Base-by-base conservation (phyloP, 2,797 vertebrate genomes). In the Okamejei kenojei region DNA sequence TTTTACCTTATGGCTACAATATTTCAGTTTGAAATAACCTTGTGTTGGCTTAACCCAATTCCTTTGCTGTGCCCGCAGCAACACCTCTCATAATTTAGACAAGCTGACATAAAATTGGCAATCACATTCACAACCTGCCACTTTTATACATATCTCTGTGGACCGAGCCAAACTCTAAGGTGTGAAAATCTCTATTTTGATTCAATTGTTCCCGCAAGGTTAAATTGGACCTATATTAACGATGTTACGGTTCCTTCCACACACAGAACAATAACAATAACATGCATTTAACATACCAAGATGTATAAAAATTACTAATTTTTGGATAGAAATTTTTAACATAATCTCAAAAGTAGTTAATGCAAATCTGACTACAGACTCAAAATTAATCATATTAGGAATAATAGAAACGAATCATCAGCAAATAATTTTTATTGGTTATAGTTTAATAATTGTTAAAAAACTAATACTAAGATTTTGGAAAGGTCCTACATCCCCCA, bases 11-110 rank as follows among this genome's bases (percentile, higher is more conserved):
- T 58, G 81, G 45, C 23, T 61, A 82, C 58, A 58, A 82, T 29
- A 26, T 58, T 82, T 61, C 81, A 26, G 54, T 61, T 82, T 82
- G 81, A 58, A 58, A 82, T 82, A 54, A 82, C 81, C 45, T 82
- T 82, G 81, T 82, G 54, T 58, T 61, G 54, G 26, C 45, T 82
- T 82, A 82, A 82, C 81, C 80, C 81, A 82, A 82, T 61, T 29
- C 81, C 81, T 82, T 26, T 1, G 9, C 23, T 82, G 2, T 82
- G 81, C 45, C 77, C 77, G 35, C 9, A 58, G 45, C 45, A 82
- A 82, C 23, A 61, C 80, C 58, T 54, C 21, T 82, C 81, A 61
- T 26, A 82, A 58, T 23, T 82, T 82, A 82, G 23, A 58, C 45
- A 82, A 82, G 23, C 54, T 82, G 45, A 82, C 45, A 54, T 23